Percentiles rank a stretch among this genome's conserved stretches.
Conservation (phyloP, 2,888 invertebrate species). For the Nycteola revayana region DNA sequence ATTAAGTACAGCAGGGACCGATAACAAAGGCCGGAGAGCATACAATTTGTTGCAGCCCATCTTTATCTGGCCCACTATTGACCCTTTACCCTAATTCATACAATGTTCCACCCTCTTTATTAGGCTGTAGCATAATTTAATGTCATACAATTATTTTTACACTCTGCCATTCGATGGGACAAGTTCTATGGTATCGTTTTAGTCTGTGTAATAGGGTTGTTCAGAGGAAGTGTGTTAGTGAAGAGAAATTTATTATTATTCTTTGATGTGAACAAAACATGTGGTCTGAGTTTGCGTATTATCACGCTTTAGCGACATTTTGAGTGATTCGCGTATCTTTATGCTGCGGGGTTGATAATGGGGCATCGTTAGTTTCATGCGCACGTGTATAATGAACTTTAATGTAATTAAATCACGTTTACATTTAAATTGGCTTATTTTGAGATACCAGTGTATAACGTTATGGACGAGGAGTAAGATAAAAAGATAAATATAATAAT, state of each 20-base stretch:
- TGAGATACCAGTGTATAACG: not conserved
- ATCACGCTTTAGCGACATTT: conserved; percentile 73
- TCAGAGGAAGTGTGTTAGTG: conserved; percentile 18
- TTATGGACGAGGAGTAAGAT: no score
- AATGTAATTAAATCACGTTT: conserved; percentile 31
- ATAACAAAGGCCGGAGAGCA: conserved; percentile 73
- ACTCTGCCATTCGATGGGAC: conserved; percentile 19
- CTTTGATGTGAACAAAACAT: conserved; percentile 73
- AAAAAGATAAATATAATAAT: no score
- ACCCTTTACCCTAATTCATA: conserved; percentile 79
- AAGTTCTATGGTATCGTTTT: conserved; percentile 22
- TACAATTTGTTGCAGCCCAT: conserved; percentile 80
- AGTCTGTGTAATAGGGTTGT: conserved; percentile 31
- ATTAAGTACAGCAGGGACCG: conserved; percentile 76
- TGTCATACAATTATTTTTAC: conserved; percentile 17
- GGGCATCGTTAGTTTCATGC: conserved; percentile 54
- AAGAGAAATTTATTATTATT: conserved; percentile 58
- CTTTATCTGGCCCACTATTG: conserved; percentile 76
- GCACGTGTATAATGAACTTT: conserved; percentile 57
- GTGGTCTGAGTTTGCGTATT: conserved; percentile 64
- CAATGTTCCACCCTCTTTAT: conserved; percentile 51
- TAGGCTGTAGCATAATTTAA: conserved; percentile 28
- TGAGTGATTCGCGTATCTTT: conserved; percentile 68
- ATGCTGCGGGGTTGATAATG: conserved; percentile 52
- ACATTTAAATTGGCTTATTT: conserved; percentile 28